These are phyloP conservation scores for Caenorhabditis sp. DNA, from an alignment of 2,888 invertebrate species.

Conservation along the genomic window DNA sequence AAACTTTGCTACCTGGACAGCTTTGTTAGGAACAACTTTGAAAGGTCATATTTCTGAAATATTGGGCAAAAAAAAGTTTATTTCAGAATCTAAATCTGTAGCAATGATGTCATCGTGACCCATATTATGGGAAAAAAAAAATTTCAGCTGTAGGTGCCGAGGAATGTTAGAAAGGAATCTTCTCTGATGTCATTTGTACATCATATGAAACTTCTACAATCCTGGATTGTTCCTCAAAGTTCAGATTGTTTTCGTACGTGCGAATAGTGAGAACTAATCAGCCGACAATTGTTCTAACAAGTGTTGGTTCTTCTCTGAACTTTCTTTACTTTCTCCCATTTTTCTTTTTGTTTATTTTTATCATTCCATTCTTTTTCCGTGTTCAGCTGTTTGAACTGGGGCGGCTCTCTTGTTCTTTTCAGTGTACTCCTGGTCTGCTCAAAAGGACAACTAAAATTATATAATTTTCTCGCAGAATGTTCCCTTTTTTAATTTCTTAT, in stretches of 20 bases:
- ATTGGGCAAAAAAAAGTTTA: too few species aligned
- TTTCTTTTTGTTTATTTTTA: slow-evolving; percentile 43
- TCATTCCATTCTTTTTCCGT: slow-evolving; percentile 37
- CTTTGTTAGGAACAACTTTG: too few species aligned
- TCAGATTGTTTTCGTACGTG: not conserved
- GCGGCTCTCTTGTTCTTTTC: not conserved
- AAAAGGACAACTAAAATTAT: not conserved
- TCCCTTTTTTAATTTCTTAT: not conserved
- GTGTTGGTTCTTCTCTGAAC: slow-evolving; percentile 16
- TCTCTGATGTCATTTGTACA: too few species aligned
- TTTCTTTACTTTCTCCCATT: not conserved
- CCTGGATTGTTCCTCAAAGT: too few species aligned
- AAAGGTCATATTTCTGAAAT: too few species aligned
- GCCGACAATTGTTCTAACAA: not conserved
- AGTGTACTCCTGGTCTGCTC: slow-evolving; percentile 43
- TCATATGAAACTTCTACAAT: too few species aligned
- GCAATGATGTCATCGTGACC: too few species aligned
- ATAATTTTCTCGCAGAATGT: not conserved
- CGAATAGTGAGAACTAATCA: not conserved
- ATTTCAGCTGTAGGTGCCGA: too few species aligned
- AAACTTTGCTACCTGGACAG: too few species aligned
- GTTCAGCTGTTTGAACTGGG: slow-evolving; percentile 57
- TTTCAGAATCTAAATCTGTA: too few species aligned
- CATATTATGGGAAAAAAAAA: too few species aligned
- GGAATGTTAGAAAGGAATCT: too few species aligned